These are phyloP conservation scores for Drosophila picticornis DNA, from an alignment of 2,888 invertebrate species.

Conservation along the genomic window DNA sequence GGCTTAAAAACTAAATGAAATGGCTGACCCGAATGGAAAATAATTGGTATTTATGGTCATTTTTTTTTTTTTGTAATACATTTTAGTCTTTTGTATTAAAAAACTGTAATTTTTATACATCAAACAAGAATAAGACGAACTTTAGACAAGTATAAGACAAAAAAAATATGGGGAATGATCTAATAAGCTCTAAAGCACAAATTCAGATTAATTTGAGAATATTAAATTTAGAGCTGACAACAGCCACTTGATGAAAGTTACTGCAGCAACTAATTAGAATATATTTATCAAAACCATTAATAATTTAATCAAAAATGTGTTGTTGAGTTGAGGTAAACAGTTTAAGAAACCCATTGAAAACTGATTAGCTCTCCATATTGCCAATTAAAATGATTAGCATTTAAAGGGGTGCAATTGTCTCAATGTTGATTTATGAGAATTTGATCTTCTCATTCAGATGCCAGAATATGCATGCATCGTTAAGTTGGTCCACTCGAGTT, in stretches of 20 bases:
- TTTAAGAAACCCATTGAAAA: background rate
- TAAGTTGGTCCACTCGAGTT: slow-evolving; percentile 14
- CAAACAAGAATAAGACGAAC: background rate
- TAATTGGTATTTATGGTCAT: slow-evolving; percentile 6
- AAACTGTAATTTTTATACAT: background rate
- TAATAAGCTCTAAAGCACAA: background rate
- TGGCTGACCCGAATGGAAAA: slow-evolving; percentile 3
- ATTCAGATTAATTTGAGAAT: background rate
- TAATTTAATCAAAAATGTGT: background rate
- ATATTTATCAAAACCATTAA: background rate
- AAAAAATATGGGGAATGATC: background rate
- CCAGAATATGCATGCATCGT: slow-evolving; percentile 11
- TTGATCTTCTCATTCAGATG: background rate
- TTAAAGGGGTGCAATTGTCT: background rate
- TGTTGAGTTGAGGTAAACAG: background rate
- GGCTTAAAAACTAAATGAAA: background rate
- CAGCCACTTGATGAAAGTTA: background rate
- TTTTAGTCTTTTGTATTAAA: background rate
- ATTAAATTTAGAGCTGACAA: background rate
- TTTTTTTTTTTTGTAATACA: background rate
- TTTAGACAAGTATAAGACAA: background rate
- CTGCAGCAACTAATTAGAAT: background rate
- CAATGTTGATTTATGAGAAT: slow-evolving; percentile 12
- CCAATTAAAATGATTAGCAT: background rate
- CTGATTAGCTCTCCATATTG: too few species aligned